These are phyloP conservation scores for Cephus runcator DNA, from an alignment of 2,888 invertebrate genomes.

Conservation along the genomic window DNA sequence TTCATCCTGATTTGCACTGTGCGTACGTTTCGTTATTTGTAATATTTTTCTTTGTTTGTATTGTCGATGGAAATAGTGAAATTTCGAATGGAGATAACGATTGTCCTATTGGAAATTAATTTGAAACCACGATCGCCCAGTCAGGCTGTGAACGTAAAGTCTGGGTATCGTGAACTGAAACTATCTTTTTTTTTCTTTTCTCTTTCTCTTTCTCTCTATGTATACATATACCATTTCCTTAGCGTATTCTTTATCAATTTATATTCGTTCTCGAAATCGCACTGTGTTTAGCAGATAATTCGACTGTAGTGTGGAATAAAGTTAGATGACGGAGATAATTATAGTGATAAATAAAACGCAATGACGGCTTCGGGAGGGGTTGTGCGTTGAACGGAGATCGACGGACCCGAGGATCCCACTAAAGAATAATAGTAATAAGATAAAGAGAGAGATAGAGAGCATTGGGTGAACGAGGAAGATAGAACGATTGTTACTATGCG, in stretches of 20 bases:
- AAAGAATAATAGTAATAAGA: slow-evolving; percentile 17
- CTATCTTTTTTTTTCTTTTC: slow-evolving; percentile 24
- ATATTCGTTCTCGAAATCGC: neutral
- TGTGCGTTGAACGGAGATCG: neutral
- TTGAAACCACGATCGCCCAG: slow-evolving; percentile 52
- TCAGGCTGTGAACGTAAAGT: slow-evolving; percentile 66
- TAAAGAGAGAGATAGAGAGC: slow-evolving; percentile 10
- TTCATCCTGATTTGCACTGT: neutral
- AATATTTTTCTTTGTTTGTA: neutral
- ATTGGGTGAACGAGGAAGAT: neutral
- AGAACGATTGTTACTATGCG: slow-evolving; percentile 12
- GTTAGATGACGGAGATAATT: neutral
- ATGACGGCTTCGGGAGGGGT: neutral
- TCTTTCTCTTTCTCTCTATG: neutral
- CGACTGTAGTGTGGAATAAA: neutral
- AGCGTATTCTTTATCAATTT: neutral
- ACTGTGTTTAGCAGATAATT: neutral
- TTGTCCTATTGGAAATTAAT: neutral
- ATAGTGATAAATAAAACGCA: neutral
- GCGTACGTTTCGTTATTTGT: neutral
- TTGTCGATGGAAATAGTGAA: neutral
- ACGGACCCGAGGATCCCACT: neutral
- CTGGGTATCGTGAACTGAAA: slow-evolving; percentile 47
- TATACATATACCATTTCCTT: neutral
- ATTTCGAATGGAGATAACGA: neutral